Conservation (phyloP, 2,113 vertebrate species). For the Oncorhynchus nerka region DNA sequence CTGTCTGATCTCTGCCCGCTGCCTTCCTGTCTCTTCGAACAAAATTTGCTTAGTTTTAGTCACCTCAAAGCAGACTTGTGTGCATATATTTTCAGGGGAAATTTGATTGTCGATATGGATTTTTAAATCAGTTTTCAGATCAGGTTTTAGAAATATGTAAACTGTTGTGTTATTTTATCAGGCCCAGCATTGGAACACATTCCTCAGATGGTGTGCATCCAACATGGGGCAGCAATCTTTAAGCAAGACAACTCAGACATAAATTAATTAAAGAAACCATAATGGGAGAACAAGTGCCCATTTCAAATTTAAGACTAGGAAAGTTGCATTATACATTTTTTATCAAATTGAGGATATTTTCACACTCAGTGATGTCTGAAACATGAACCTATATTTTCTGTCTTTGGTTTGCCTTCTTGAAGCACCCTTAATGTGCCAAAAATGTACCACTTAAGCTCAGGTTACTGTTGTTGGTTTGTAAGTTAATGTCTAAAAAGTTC, state of each 20-base stretch:
- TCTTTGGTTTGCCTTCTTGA: slow-evolving; percentile 91
- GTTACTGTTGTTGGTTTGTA: slow-evolving; percentile 84
- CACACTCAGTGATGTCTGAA: slow-evolving; percentile 89
- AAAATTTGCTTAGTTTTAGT: slow-evolving; percentile 87
- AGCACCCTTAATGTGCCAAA: slow-evolving; percentile 86
- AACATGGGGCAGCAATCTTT: slow-evolving; percentile 81
- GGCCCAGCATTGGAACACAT: slow-evolving; percentile 68
- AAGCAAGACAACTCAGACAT: slow-evolving; percentile 79
- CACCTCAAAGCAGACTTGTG: slow-evolving; percentile 88
- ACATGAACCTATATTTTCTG: slow-evolving; percentile 92
- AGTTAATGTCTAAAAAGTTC: slow-evolving; percentile 87
- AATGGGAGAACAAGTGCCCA: slow-evolving; percentile 89
- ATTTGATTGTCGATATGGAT: slow-evolving; percentile 89
- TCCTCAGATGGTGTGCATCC: slow-evolving; percentile 74
- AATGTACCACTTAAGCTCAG: slow-evolving; percentile 84
- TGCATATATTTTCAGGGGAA: slow-evolving; percentile 91
- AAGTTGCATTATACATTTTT: slow-evolving; percentile 94
- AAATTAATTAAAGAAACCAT: slow-evolving; percentile 92
- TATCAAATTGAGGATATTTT: slow-evolving; percentile 98
- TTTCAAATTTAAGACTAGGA: slow-evolving; percentile 90
- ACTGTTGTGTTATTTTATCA: slow-evolving; percentile 84
- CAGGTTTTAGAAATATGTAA: slow-evolving; percentile 88
- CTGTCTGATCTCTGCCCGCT: slow-evolving; percentile 78
- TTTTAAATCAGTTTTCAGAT: slow-evolving; percentile 86
- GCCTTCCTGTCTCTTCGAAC: slow-evolving; percentile 87